Evolutionary conservation across 2,888 invertebrate genomes (phyloP).

Genomic region (Saturnia japonica): DNA sequence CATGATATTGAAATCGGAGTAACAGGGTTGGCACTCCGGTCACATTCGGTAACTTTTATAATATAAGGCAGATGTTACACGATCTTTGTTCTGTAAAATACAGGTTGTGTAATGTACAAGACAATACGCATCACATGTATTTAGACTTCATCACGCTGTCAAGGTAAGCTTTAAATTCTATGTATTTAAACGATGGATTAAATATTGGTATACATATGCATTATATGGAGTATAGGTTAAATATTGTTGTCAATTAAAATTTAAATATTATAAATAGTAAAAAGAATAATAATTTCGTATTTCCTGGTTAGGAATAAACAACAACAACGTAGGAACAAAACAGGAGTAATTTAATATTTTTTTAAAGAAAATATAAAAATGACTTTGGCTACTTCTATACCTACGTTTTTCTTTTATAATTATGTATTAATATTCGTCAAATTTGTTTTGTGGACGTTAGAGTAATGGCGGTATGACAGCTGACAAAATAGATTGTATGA

Average conservation of each 20-base stretch:
- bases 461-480: too few species aligned
- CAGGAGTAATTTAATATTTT: too few species aligned
- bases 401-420: too few species aligned
- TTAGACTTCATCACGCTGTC: not conserved
- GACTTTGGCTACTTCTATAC: too few species aligned
- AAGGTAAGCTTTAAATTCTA: not conserved
- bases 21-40: conserved; percentile 42
- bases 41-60: conserved; percentile 50
- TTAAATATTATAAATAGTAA: too few species aligned
- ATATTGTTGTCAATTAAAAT: not conserved
- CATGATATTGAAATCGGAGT: conserved; percentile 33
- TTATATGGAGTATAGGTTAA: not conserved
- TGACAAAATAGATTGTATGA: too few species aligned
- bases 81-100: conserved; percentile 11
- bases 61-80: conserved; percentile 31
- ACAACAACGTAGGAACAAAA: too few species aligned
- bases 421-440: too few species aligned
- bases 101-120: not conserved
- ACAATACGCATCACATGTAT: not conserved
- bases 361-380: too few species aligned
- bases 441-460: too few species aligned
- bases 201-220: not conserved
- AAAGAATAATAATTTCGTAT: too few species aligned
- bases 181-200: not conserved
- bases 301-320: too few species aligned